Base-by-base conservation (phyloP, 2,113 vertebrate genomes). In the Eira barbara region DNA sequence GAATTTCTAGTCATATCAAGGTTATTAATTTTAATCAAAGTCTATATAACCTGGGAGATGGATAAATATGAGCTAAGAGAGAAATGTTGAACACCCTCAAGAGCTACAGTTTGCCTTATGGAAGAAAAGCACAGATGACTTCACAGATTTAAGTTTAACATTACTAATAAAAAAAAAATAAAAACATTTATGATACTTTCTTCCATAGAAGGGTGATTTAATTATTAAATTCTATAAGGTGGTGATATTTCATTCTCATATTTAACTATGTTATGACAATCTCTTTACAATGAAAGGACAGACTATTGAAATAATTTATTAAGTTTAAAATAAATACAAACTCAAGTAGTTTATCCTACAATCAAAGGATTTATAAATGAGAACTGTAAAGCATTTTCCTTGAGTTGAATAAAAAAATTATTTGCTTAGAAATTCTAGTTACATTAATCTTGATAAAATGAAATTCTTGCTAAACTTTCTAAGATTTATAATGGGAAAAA, bases 71-170 rank as follows among this genome's bases (percentile, higher is more conserved):
- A 21, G 20, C 5, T 65, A 36, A 80, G 18, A 80, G 61, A 90
- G 34, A 63, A 14, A 80, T 42, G 74, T 20, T 42, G n/a, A 55
- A 91, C 81, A 59, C 18, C 5, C 36, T 57, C 12, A 81, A 69
- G 25, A 74, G 59, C 17, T 61, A 69, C 12, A 78, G 21, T 20
- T 80, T 74, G 14, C 42, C 80, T 88, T 2, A 47, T 69, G 25
- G 42, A 65, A 52, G 7, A 88, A 61, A 74, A 39, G 2, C 57
- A 81, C 15, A 85, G 67, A 96, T 88, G 21, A 69, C 13, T 67
- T 93, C 71, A 88, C 29, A 47, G 67, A 83, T 63, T 93, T 94
- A 89, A 96, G 81, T 81, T 21, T 85, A 69, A 95, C 49, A 61
- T 85, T 86, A 23, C 18, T 18, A 39, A 2, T 87, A 90, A 85